Evolutionary conservation across 2,888 invertebrate genomes (phyloP), one percentile per base, ranked within the genome.

Genomic region (Chloromyia formosa): DNA sequence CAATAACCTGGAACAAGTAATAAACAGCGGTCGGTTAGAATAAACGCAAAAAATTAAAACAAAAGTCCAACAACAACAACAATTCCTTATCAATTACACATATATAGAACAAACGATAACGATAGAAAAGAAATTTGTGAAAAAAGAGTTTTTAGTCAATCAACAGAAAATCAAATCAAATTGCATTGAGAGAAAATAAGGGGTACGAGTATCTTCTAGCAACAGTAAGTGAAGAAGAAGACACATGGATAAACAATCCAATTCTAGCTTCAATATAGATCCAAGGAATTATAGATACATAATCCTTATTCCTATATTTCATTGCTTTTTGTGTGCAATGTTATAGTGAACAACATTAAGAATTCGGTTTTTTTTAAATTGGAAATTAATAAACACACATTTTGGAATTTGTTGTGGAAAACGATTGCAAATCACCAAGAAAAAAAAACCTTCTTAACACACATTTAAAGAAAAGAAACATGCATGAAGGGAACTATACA

Each of bases 1-100:
- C 81, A 81, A 80, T 80, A 81, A 79, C 81, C 81, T 81, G 79
- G 79, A 80, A 78, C 77, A 78, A 78, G 76, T 78, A 78, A 80
- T 80, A 80, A 79, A 80, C 77, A 80, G 79, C 78, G 77, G 78
- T 78, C 78, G 78, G 77, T 79, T 80, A 78, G 77, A 78, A 78
- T 77, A 77, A 66, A 77, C 62, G 73, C 18, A 71, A 20, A 62
- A 72, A 20, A 53, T 16, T 45, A 64, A 27, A 53, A 56, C 42
- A 45, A 58, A 64, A 2, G 45, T 58, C 27, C 45, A 66, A 60
- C 56, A 9, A 45, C 10, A 54, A 64, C 27, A 35, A 35, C 61
- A 68, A 61, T 66, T 66, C 1, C 49, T 42, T 49, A 49, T 49
- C 40, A 68, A 64, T 35, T 42, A 64, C 14, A 40, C 20, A 40